phyloP scores from a whole-genome alignment of 2,113 vertebrate species.

The Vimba vimba region DNA sequence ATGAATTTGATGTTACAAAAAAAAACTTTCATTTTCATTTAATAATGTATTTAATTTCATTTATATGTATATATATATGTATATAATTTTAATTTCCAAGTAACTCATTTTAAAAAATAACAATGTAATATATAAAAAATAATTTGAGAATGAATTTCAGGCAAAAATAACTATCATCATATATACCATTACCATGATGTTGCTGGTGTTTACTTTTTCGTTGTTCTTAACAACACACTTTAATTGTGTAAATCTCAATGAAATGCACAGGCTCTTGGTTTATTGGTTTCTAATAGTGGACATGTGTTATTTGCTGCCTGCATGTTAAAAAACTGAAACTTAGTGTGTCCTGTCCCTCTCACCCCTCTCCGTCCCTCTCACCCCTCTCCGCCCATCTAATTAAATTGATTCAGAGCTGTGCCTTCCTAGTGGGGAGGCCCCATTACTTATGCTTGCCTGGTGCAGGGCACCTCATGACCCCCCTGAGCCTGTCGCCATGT shows the following conservation, averaged over 20 bases:
- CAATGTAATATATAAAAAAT: background rate
- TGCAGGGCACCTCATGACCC: constrained; percentile 62
- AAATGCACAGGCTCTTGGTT: background rate
- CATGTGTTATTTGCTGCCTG: background rate
- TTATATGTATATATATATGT: background rate
- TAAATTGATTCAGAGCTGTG: constrained; percentile 73
- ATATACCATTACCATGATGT: background rate
- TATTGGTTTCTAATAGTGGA: background rate
- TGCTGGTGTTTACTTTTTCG: background rate
- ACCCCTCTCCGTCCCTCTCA: constrained; percentile 33
- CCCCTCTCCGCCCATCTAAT: constrained; percentile 62
- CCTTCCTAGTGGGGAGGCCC: constrained; percentile 57
- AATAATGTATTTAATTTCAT: background rate
- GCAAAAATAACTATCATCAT: background rate
- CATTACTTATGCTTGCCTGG: constrained; percentile 75
- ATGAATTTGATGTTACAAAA: background rate
- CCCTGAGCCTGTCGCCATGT: constrained; percentile 62
- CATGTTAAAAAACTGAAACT: background rate
- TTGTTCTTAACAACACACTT: background rate
- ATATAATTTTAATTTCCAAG: too few relatives aligned
- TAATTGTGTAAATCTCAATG: background rate
- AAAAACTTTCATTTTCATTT: background rate
- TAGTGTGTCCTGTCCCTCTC: constrained; percentile 44
- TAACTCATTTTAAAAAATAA: too few relatives aligned
- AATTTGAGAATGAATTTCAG: background rate